Conservation (phyloP, 2,797 vertebrate genomes). For the Gambelia wislizenii region DNA sequence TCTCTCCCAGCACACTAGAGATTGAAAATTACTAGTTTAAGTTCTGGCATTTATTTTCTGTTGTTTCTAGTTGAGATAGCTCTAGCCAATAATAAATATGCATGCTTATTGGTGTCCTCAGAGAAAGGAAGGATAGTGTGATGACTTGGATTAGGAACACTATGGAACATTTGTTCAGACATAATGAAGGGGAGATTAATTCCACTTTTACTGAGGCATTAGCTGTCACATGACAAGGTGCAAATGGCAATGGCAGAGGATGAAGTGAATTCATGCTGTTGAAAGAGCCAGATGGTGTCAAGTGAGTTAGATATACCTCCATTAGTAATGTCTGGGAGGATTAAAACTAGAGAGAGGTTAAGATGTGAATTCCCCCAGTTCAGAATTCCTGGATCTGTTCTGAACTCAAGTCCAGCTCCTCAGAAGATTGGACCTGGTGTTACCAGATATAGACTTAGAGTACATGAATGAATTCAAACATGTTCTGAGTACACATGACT, state of each 20-base stretch:
- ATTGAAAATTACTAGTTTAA: neutral
- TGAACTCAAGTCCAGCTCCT: neutral
- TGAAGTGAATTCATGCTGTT: neutral
- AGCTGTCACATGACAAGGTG: neutral
- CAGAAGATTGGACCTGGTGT: neutral
- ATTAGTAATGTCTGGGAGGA: neutral
- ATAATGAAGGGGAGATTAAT: neutral
- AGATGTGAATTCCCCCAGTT: neutral
- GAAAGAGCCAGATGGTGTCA: neutral
- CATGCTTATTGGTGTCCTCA: neutral
- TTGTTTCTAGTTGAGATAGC: neutral
- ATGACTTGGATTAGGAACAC: neutral
- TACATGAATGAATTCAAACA: no score
- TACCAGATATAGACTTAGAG: no score
- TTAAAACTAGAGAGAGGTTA: neutral
- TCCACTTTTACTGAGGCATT: neutral
- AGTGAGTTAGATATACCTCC: neutral
- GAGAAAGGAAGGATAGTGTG: neutral
- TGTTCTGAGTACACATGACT: no score
- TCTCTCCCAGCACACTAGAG: neutral
- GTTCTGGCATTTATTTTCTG: neutral
- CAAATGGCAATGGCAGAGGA: neutral
- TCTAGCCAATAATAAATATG: neutral
- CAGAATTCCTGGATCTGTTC: neutral
- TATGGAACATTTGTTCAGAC: slow-evolving; percentile 14